These are phyloP conservation scores for Drosophila willistoni DNA, from an alignment of 1,140 invertebrate species.

Conservation along the genomic window DNA sequence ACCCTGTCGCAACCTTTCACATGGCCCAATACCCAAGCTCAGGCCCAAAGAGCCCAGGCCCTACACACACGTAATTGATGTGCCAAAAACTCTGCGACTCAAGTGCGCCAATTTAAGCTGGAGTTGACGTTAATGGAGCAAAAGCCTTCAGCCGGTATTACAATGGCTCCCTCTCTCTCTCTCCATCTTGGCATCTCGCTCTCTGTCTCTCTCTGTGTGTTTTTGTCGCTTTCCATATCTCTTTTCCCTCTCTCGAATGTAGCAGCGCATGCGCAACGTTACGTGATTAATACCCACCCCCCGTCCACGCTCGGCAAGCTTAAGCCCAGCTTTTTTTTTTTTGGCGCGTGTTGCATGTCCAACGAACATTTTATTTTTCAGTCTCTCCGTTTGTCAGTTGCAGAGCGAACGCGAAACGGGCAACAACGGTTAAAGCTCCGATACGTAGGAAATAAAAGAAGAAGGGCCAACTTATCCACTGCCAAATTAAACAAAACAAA, in stretches of 20 bases:
- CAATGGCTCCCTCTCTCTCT: conserved; percentile 16
- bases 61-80: conserved; percentile 25
- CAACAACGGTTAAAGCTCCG: conserved; percentile 36
- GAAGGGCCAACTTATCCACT: neutral
- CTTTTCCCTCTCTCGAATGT: conserved; percentile 4
- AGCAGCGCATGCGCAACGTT: conserved; percentile 51
- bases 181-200: conserved; percentile 38
- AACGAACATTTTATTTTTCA: conserved; percentile 54
- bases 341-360: conserved; percentile 63
- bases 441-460: neutral
- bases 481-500: conserved; percentile 11
- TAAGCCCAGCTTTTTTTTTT: conserved; percentile 12
- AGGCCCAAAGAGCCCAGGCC: neutral
- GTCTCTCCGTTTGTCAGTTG: conserved; percentile 53
- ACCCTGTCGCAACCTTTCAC: conserved; percentile 65
- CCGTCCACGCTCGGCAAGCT: neutral
- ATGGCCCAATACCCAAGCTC: conserved; percentile 29
- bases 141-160: conserved; percentile 53
- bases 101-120: conserved; percentile 63
- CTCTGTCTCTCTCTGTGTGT: neutral
- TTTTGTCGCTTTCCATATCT: neutral
- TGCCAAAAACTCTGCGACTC: conserved; percentile 51
- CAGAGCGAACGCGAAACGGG: conserved; percentile 46
- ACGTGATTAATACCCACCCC: conserved; percentile 50
- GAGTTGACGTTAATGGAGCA: conserved; percentile 66